These are phyloP conservation scores for Heteromyza rotundicornis DNA, from an alignment of 2,888 invertebrate species.

Conservation along the genomic window DNA sequence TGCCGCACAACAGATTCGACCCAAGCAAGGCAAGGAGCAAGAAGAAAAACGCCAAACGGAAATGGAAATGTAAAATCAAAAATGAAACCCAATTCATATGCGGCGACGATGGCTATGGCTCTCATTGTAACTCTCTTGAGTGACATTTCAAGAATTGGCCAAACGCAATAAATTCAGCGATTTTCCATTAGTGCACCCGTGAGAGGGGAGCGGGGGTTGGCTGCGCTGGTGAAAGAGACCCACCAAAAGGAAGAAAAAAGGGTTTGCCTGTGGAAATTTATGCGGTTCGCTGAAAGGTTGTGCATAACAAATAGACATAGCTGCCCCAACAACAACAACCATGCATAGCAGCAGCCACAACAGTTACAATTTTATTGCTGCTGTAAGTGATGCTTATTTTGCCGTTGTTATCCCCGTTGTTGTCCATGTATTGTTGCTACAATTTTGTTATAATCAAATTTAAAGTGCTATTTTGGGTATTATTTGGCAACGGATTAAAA, in stretches of 20 bases:
- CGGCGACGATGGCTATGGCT: no score
- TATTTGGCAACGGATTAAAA: conserved; percentile 49
- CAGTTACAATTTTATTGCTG: conserved; percentile 6
- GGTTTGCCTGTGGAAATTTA: conserved; percentile 45
- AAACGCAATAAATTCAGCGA: conserved; percentile 56
- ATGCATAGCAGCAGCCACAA: conserved; percentile 13
- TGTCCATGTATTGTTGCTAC: conserved; percentile 35
- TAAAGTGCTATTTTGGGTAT: conserved; percentile 53
- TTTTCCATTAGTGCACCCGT: conserved; percentile 35
- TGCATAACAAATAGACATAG: conserved; percentile 18
- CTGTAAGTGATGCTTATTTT: neutral
- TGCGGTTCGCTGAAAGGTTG: conserved; percentile 37
- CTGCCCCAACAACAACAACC: conserved; percentile 11
- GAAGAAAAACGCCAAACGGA: conserved; percentile 16
- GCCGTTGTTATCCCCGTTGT: conserved; percentile 11
- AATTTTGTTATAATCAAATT: conserved; percentile 49
- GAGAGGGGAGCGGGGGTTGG: conserved; percentile 28
- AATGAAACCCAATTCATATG: conserved; percentile 21
- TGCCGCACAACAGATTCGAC: neutral
- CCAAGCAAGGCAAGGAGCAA: neutral
- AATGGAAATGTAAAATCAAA: conserved; percentile 27
- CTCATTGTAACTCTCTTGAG: conserved; percentile 60
- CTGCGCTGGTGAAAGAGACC: no score
- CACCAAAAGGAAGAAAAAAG: no score
- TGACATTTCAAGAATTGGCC: conserved; percentile 59